Base-by-base conservation (phyloP, 2,113 vertebrate species). In the Micronycteris hirsuta region DNA sequence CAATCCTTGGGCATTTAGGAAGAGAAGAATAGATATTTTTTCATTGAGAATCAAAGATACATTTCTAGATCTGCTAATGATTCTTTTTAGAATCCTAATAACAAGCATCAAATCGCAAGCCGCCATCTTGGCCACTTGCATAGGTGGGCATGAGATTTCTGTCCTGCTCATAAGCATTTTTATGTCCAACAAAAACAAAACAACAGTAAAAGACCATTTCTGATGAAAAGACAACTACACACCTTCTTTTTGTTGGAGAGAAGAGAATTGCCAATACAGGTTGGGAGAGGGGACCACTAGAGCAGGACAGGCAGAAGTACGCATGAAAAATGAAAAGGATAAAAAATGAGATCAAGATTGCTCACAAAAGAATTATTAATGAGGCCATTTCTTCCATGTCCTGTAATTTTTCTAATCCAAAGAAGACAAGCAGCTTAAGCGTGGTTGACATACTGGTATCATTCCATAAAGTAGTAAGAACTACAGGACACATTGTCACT, bases 381-480 rank as follows among this genome's bases (percentile, higher is more conserved):
- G 28, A 82, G 47, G 68, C 28, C 20, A 12, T 33, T 11, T 65
- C 73, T 80, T 41, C 28, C 2, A 26, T 3, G 17, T 14, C 7
- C 86, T 20, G 54, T 38, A 15, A 71, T 70, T 86, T 31, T 36
- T 82, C 67, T 87, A 52, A 67, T 54, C 43, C 12, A 87, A 43
- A 82, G 3, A 41, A 26, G 13, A 90, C 43, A 28, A 56, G 80
- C 11, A 94, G 67, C 88, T 45, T 73, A 94, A 92, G 84, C 76
- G 28, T 7, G 13, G 47, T 2, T 26, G 8, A 38, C 8, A 77
- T 15, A 17, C 19, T 17, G 33, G 1, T n/a, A 20, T 9, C 85
- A 80, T 26, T 68, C 28, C 36, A 43, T 12, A 16, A 80, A 56
- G 71, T 20, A n/a, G 0, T 2, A 16, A 33, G 61, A 90, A 89